Base-by-base conservation (phyloP, 2,797 vertebrate genomes). In the Otolemur crassicaudatus region DNA sequence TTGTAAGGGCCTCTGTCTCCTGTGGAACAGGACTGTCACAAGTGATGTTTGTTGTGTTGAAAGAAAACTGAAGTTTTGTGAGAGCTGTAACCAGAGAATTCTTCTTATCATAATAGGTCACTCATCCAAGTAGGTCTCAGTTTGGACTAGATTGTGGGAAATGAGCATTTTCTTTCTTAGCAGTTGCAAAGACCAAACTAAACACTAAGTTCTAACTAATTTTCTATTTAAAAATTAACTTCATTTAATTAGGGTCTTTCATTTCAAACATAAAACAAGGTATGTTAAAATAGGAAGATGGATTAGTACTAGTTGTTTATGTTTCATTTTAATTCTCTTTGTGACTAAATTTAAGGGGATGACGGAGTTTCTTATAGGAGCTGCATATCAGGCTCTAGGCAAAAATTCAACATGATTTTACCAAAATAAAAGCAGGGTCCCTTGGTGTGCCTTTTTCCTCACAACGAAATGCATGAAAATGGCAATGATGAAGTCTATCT, bases 11-110 rank as follows among this genome's bases (percentile, higher is more conserved):
- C 94, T 92, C 96, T 97, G 94, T 96, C 63, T 87, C 34, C 60
- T 56, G 49, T 67, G 82, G 79, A 92, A 31, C 72, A 93, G 63
- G 63, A 73, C 67, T 90, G 93, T 97, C 94, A 96, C 96, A 97
- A 95, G 96, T 90, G 77, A 85, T 90, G 81, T 77, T 93, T 97
- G 80, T 90, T 95, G 81, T 95, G 73, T 86, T 97, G 93, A 96
- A 97, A 97, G 91, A 97, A 98, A 87, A 76, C 27, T 96, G 91
- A 97, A 97, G 95, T 97, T 98, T 97, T 96, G 97, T 72, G 98
- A 98, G 96, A 97, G 93, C 95, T 85, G 98, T 98, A 98, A 98
- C 96, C 76, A 86, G 92, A 98, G 31, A 63, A 25, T 9, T 79
- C 25, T 91, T 70, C 77, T 94, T 96, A 97, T 96, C 97, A 84